A percentile compares a stretch with the other conserved stretches of the same genome.
Evolutionary conservation across 1,140 invertebrate genomes (phyloP).

Genomic region (Apis florea): DNA sequence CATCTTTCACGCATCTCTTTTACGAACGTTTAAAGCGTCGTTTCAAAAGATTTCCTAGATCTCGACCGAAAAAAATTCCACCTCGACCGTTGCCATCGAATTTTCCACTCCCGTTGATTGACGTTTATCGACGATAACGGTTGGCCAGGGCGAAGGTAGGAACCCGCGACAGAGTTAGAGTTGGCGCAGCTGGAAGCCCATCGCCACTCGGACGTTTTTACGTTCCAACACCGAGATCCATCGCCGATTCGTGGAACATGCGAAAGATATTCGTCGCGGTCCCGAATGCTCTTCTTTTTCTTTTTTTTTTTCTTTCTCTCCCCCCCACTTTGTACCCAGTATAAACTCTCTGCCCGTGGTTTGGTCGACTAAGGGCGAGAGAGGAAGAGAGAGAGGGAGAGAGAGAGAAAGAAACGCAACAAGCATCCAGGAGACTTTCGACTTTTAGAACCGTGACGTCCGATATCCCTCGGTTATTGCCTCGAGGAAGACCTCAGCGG

Average conservation of each 20-base stretch:
- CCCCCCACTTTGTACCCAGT: slow-evolving; percentile 13
- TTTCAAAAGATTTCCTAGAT: too few relatives aligned
- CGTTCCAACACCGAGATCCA: slow-evolving; percentile 18
- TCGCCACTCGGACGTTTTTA: slow-evolving; percentile 33
- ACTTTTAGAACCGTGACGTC: slow-evolving; percentile 59
- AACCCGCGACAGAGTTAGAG: background rate
- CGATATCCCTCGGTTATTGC: slow-evolving; percentile 44
- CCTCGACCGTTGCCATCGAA: slow-evolving; percentile 8
- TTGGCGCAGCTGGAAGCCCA: slow-evolving; percentile 21
- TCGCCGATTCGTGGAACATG: slow-evolving; percentile 48
- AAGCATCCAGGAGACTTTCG: slow-evolving; percentile 18
- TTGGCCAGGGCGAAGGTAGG: background rate
- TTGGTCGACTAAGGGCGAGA: background rate
- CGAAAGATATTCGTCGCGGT: slow-evolving; percentile 52
- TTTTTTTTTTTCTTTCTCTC: background rate
- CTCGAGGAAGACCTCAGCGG: slow-evolving; percentile 46
- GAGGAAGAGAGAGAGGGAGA: background rate
- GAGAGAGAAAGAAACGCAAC: background rate
- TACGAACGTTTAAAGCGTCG: too few relatives aligned
- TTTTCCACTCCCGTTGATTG: slow-evolving; percentile 21
- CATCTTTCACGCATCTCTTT: too few relatives aligned
- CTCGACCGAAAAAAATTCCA: background rate
- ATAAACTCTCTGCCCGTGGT: slow-evolving; percentile 19
- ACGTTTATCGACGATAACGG: slow-evolving; percentile 43
- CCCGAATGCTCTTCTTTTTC: background rate